Evolutionary conservation across 2,113 vertebrate genomes (phyloP), one percentile per base, ranked within the genome.

Genomic region (Enhydra lutris): DNA sequence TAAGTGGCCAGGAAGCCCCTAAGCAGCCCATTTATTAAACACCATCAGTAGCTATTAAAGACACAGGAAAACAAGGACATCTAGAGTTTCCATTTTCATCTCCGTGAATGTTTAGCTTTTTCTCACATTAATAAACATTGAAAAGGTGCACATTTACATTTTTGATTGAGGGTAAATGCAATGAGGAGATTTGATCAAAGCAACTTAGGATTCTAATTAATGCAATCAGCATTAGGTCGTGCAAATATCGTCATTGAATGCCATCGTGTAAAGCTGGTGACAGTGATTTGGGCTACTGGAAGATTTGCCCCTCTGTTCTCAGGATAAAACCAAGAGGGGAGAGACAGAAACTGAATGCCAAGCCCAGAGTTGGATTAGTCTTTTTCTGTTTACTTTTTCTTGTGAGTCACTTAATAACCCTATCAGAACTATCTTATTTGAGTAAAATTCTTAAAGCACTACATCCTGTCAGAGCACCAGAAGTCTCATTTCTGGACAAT

Each of bases 221-320:
- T 98, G 99, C 99, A 98, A 99, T 99, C 99, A 99, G 99, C 98
- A 98, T 98, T 98, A 98, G 98, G 98, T 98, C 98, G 98, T 99
- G 98, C 99, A 99, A 98, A 98, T 98, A 98, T 98, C 98, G 95
- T 98, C 98, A 99, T 99, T 99, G 99, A 99, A 99, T 98, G 98
- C 99, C 99, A 99, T 99, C 98, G 98, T 99, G 99, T 98, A 98
- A 99, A 99, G 99, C 95, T 98, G 98, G 98, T 98, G 98, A 98
- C 97, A 92, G 98, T 96, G 95, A 92, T 94, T 97, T 98, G 96
- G 95, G 92, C 93, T 97, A 81, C 67, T 98, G 96, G 82, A 97
- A n/a, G 1, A 45, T 82, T n/a, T 97, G 59, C 59, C 94, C 88
- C 80, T 98, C 93, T 89, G 73, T 98, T 92, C 95, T 9, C 36